Conservation (phyloP, 2,797 vertebrate genomes). For the Mergus octosetaceus region DNA sequence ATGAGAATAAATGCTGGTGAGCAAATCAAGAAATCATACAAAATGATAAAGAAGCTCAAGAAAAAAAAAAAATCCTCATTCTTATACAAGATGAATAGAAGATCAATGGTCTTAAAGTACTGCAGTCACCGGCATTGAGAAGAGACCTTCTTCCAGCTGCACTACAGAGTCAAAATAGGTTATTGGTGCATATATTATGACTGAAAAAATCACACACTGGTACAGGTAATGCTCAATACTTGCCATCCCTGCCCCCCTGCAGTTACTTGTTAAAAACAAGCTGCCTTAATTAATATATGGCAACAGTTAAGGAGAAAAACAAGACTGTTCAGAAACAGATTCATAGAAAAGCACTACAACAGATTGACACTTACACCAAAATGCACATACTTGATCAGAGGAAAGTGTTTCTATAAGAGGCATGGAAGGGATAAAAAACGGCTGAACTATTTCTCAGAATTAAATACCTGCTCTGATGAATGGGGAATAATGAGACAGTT, state of each 20-base stretch:
- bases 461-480: constrained; percentile 53
- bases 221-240: neutral
- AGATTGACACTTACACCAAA: neutral
- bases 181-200: neutral
- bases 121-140: neutral
- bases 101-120: neutral
- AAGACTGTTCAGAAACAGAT: neutral
- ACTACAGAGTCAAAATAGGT: neutral
- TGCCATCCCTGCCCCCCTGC: neutral
- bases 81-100: neutral
- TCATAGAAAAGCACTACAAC: neutral
- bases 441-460: constrained; percentile 13
- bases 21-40: neutral
- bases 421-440: neutral
- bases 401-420: neutral
- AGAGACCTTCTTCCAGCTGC: neutral
- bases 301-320: neutral
- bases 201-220: neutral
- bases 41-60: neutral
- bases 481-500: constrained; percentile 37
- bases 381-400: neutral
- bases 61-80: neutral
- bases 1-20: neutral
- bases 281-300: neutral
- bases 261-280: neutral